These are phyloP conservation scores for Mustelus asterias DNA, from an alignment of 2,113 vertebrate species.

Conservation along the genomic window DNA sequence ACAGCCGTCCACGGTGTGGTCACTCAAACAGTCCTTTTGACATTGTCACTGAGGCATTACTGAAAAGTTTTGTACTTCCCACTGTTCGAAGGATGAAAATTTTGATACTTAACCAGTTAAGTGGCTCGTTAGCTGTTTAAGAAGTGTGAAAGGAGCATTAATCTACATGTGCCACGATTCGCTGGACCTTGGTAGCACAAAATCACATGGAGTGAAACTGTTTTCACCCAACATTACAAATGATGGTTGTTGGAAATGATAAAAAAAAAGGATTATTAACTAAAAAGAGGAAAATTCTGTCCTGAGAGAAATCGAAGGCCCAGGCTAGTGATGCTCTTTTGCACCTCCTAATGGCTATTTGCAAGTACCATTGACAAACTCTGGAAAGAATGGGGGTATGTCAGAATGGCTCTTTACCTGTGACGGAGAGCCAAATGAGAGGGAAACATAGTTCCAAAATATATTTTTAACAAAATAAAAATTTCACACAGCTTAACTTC, in stretches of 20 bases:
- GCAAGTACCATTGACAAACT: neutral
- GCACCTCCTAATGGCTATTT: neutral
- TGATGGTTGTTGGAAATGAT: neutral
- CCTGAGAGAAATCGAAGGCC: neutral
- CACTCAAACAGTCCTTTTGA: neutral
- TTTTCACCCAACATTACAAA: neutral
- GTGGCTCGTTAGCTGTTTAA: neutral
- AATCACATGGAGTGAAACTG: neutral
- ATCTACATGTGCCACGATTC: neutral
- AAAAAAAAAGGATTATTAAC: neutral
- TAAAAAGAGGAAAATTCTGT: neutral
- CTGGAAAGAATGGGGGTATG: neutral
- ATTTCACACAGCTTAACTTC: neutral
- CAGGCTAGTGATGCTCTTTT: neutral
- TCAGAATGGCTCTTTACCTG: neutral
- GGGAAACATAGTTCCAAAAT: neutral
- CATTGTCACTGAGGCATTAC: neutral
- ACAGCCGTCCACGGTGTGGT: slow-evolving; percentile 12
- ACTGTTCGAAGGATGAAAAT: neutral
- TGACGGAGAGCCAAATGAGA: neutral
- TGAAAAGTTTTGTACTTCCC: neutral
- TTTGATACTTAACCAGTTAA: neutral
- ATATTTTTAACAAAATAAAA: neutral
- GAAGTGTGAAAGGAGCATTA: neutral
- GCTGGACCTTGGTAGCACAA: neutral